A percentile compares a stretch with the other conserved stretches of the same genome.
These are phyloP conservation scores for Falco peregrinus DNA, from an alignment of 2,797 vertebrate species.

Conservation along the genomic window DNA sequence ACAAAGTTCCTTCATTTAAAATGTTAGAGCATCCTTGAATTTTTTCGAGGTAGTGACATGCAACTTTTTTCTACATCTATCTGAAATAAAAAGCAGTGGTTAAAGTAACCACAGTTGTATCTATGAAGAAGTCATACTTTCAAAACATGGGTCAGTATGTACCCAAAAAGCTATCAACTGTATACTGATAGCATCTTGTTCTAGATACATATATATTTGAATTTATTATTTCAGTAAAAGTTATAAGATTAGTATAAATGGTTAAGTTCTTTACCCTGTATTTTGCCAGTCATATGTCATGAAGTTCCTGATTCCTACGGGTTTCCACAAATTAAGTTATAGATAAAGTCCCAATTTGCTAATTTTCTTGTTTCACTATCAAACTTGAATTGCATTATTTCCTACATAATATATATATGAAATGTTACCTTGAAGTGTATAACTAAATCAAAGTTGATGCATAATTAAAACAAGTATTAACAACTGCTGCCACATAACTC, in stretches of 20 bases:
- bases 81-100: background rate
- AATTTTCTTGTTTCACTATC: background rate
- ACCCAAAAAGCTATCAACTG: background rate
- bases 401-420: background rate
- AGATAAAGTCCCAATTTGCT: background rate
- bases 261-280: background rate
- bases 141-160: background rate
- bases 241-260: background rate
- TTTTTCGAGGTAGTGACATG: background rate
- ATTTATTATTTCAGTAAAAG: background rate
- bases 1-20: background rate
- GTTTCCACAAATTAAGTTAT: background rate
- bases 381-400: background rate
- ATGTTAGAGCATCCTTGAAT: rapidly evolving
- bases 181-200: background rate
- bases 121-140: background rate
- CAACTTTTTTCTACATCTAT: background rate
- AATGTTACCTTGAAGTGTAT: background rate
- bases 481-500: background rate
- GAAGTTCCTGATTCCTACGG: background rate
- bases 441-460: slow-evolving; percentile 8
- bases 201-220: background rate
- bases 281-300: background rate
- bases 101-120: background rate
- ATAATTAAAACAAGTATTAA: slow-evolving; percentile 39